Base-by-base conservation (phyloP, 1,140 invertebrate species). In the Whitmania pigra region DNA sequence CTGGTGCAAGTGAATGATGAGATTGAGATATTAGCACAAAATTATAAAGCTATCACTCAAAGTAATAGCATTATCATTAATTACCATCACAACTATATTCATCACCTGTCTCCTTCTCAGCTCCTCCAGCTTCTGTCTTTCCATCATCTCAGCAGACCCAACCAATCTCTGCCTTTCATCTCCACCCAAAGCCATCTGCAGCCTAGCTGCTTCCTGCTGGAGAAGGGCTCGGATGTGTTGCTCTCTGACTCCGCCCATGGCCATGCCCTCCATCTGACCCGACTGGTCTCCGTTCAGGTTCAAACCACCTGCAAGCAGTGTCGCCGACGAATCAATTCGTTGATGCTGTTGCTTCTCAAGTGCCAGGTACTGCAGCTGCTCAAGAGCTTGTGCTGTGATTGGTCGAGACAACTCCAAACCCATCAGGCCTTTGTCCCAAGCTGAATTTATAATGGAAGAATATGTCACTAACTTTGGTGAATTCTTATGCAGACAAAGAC, bases 301-400 rank as follows among this genome's bases (percentile, higher is more conserved):
- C 22, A 63, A 22, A 63, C 22, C 57, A 18, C 22, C 57, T 13
- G 22, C 18, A n/a, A 63, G 22, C 22, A 31, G 11, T 1, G 20
- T 57, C 9, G 25, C 20, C 54, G 29, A 63, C 18, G 57, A 63
- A 25, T 63, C 22, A 1, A 22, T 63, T 22, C 57, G 9, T 22
- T 63, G 22, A n/a, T n/a, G n/a, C 17, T 69, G 68, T 13, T 36
- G 31, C 49, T 70, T 70, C 49, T 70, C 69, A 7, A 70, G 69
- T 22, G 43, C 49, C 69, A 70, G 18, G 53, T 70, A 70, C 53
- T 70, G 69, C 36, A 70, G 17, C 43, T 70, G 31, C 49, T 70
- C 69, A 0, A 70, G 53, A 49, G 36, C 69, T 0, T 36, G 22
- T 20, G 69, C 69, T 17, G 29, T 70, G 13, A 70, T 70, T 9